These are phyloP conservation scores for Cephus runcator DNA, from an alignment of 2,888 invertebrate genomes.

Conservation along the genomic window DNA sequence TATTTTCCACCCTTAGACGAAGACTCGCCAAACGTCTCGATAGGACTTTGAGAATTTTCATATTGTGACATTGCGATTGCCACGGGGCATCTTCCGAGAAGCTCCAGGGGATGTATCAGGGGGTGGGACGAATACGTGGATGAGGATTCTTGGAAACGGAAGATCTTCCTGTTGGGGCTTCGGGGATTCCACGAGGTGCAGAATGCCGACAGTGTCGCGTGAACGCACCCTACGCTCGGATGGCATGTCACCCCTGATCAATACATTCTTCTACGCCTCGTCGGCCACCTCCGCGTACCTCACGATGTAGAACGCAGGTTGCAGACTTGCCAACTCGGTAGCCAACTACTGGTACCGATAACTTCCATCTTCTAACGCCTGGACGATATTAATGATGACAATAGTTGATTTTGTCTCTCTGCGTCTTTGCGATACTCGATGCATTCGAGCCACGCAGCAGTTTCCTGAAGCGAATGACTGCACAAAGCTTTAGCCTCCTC, in stretches of 20 bases:
- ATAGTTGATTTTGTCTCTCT: background rate
- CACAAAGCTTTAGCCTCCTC: background rate
- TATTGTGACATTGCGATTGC: conserved; percentile 21
- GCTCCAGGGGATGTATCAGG: background rate
- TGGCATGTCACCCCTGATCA: conserved; percentile 59
- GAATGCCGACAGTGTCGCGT: conserved; percentile 55
- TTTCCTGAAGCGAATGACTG: background rate
- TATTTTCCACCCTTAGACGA: background rate
- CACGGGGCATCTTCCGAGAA: background rate
- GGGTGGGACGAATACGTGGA: background rate
- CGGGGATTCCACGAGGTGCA: conserved; percentile 42
- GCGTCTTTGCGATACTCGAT: background rate
- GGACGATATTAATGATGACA: background rate
- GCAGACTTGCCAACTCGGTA: background rate
- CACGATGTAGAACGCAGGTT: background rate
- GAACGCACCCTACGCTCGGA: conserved; percentile 53
- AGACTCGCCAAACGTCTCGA: background rate
- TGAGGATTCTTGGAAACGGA: conserved; percentile 4
- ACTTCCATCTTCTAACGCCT: background rate
- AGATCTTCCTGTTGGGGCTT: conserved; percentile 24
- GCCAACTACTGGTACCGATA: background rate
- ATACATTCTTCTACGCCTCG: conserved; percentile 62
- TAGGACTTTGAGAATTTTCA: conserved; percentile 29
- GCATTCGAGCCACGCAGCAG: background rate
- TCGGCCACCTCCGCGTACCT: conserved; percentile 28